Conservation (phyloP, 1,140 invertebrate genomes). For the Heliconius melpomene region DNA sequence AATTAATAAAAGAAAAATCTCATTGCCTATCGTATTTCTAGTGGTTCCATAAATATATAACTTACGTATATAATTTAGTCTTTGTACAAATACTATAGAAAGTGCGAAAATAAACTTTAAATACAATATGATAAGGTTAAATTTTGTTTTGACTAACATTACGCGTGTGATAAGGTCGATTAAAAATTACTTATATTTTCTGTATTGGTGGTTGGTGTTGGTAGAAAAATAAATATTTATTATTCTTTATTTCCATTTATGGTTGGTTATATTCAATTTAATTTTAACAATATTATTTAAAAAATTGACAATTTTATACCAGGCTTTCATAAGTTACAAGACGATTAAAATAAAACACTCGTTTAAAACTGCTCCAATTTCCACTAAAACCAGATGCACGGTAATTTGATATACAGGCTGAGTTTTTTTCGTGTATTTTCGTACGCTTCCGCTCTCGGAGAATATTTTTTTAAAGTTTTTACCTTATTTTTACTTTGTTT, state of each 20-base stretch:
- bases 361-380: constrained; percentile 45
- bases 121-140: not conserved
- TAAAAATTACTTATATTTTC: not conserved
- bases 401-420: constrained; percentile 63
- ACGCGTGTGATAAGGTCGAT: not conserved
- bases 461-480: constrained; percentile 41
- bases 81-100: not conserved
- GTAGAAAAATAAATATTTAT: constrained; percentile 11
- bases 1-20: not conserved
- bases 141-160: not conserved
- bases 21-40: not conserved
- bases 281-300: constrained; percentile 22
- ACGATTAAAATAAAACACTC: constrained; percentile 41
- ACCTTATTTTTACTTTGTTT: constrained; percentile 39
- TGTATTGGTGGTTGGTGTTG: not conserved
- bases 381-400: constrained; percentile 61
- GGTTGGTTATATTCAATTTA: constrained; percentile 15
- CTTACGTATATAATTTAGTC: too few relatives aligned
- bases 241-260: constrained; percentile 2
- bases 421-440: constrained; percentile 50
- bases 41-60: not conserved
- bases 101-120: not conserved
- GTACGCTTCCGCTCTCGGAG: constrained; percentile 51
- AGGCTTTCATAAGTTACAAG: constrained; percentile 40
- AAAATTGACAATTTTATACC: constrained; percentile 37